phyloP scores from a whole-genome alignment of 2,113 vertebrate species.

The Acrocephalus arundinaceus region DNA sequence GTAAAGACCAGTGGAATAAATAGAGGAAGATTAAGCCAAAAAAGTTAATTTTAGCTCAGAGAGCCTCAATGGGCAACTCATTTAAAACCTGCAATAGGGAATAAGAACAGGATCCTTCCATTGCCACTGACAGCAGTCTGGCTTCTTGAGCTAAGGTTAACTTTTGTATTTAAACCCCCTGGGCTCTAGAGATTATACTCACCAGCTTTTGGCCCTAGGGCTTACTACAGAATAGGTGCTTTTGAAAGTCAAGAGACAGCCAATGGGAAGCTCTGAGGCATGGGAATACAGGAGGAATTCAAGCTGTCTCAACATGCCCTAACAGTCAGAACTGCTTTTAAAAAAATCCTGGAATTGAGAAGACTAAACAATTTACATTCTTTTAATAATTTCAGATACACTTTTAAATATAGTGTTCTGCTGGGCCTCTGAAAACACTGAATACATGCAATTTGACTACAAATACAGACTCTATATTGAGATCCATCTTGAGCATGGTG shows the following conservation, averaged over 20 bases:
- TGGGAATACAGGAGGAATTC: slow-evolving; percentile 44
- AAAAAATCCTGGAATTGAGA: background rate
- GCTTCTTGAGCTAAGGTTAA: slow-evolving; percentile 6
- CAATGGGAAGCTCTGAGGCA: slow-evolving; percentile 12
- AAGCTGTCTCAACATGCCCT: slow-evolving; percentile 26
- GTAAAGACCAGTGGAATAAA: background rate
- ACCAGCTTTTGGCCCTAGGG: slow-evolving; percentile 7
- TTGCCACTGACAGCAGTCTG: background rate
- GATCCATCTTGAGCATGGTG: background rate
- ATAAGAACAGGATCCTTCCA: background rate
- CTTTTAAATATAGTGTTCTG: background rate
- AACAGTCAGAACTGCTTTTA: slow-evolving; percentile 1
- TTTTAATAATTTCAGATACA: slow-evolving; percentile 32
- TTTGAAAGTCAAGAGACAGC: slow-evolving; percentile 18
- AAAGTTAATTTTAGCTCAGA: background rate
- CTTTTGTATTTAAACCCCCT: background rate
- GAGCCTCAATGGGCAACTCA: background rate
- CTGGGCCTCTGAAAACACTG: background rate
- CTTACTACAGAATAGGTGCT: background rate
- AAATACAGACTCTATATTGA: background rate
- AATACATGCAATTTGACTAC: background rate
- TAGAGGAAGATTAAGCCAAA: background rate
- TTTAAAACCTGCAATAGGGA: background rate
- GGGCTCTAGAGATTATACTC: background rate
- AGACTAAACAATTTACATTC: slow-evolving; percentile 18